Evolutionary conservation across 2,888 invertebrate genomes (phyloP).

Genomic region (Athrips mouffetella): DNA sequence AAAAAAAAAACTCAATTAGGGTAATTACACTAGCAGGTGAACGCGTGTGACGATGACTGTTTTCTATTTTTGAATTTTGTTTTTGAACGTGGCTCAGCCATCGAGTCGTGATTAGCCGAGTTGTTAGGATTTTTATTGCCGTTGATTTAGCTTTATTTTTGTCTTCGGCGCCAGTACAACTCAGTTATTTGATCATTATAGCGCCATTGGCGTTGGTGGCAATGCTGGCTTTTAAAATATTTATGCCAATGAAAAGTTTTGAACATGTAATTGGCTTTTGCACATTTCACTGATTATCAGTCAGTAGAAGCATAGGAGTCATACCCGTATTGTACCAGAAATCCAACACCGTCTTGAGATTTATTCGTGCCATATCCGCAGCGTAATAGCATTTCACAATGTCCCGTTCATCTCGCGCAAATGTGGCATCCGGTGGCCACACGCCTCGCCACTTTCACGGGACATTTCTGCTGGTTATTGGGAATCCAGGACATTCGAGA

Average conservation of each 20-base stretch:
- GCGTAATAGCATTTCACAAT: constrained; percentile 26
- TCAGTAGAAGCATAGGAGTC: no score
- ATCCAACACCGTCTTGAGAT: constrained; percentile 12
- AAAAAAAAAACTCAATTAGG: constrained; percentile 53
- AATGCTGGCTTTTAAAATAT: neutral
- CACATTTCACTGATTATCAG: no score
- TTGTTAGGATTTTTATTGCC: constrained; percentile 11
- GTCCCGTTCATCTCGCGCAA: constrained; percentile 35
- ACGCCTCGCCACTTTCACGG: constrained; percentile 48
- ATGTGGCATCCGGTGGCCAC: constrained; percentile 58
- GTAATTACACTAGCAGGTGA: constrained; percentile 48
- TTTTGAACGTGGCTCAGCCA: constrained; percentile 13
- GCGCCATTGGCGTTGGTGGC: neutral
- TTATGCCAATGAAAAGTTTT: no score
- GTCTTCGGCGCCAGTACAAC: constrained; percentile 1
- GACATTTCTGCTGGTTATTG: constrained; percentile 49
- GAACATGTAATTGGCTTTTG: no score
- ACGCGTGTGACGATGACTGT: constrained; percentile 35
- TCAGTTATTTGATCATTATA: neutral
- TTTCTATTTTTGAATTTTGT: constrained; percentile 28
- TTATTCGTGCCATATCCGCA: constrained; percentile 19
- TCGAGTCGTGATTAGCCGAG: constrained; percentile 11
- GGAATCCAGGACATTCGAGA: constrained; percentile 57
- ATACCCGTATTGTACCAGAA: neutral
- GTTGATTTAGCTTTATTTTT: constrained; percentile 9